Conservation (phyloP, 2,888 invertebrate species). For the Acronicta psi region DNA sequence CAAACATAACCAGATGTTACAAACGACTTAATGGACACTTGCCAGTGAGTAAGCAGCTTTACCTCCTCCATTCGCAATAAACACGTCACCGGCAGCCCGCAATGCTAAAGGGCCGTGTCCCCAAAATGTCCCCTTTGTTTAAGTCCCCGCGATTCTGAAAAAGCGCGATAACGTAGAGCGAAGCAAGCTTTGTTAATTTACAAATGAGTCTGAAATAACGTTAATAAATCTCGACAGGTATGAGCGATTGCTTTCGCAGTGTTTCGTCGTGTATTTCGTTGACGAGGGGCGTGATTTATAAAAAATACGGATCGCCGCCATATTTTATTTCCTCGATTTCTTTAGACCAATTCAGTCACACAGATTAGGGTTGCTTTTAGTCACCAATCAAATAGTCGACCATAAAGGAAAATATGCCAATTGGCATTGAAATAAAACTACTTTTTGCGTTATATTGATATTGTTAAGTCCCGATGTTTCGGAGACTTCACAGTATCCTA, state of each 20-base stretch:
- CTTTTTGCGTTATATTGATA: too few relatives aligned
- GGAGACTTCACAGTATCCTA: too few relatives aligned
- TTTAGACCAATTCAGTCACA: background rate
- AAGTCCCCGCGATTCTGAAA: constrained; percentile 54
- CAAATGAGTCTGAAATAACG: constrained; percentile 41
- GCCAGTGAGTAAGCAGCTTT: constrained; percentile 1
- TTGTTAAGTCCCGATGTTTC: too few relatives aligned
- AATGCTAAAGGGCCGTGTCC: constrained; percentile 17
- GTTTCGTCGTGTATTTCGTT: constrained; percentile 6
- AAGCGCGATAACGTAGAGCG: constrained; percentile 54
- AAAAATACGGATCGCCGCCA: background rate
- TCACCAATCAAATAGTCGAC: too few relatives aligned
- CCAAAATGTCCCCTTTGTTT: constrained; percentile 41
- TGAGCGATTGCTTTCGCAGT: constrained; percentile 10
- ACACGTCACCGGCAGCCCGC: constrained; percentile 38
- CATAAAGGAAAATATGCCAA: too few relatives aligned
- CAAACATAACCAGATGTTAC: background rate
- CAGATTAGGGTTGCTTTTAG: background rate
- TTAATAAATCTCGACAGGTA: constrained; percentile 12
- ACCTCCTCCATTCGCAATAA: constrained; percentile 23
- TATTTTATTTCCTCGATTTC: background rate
- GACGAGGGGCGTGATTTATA: background rate
- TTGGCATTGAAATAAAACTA: too few relatives aligned
- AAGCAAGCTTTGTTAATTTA: constrained; percentile 41
- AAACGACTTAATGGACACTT: background rate